A percentile compares a stretch with the other conserved stretches of the same genome.
phyloP scores from a whole-genome alignment of 2,113 vertebrate genomes.

The Charadrius vociferus region DNA sequence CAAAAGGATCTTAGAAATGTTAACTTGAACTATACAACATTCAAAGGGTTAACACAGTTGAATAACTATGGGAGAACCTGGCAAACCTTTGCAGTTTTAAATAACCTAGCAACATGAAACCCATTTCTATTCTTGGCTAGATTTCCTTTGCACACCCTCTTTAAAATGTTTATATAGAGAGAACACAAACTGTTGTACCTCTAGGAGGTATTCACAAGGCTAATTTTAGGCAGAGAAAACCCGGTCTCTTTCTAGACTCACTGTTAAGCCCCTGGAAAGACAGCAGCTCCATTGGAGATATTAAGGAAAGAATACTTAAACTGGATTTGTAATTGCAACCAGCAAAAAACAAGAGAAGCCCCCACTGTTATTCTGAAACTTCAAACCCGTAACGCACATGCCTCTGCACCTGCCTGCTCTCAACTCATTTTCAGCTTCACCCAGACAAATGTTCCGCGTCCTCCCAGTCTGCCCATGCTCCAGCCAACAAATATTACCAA shows the following conservation, averaged over 20 bases:
- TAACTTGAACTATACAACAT: not conserved
- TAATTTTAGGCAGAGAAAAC: not conserved
- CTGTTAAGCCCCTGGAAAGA: not conserved
- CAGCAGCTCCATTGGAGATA: not conserved
- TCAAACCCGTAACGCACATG: not conserved
- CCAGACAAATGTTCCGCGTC: not conserved
- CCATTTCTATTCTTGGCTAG: slow-evolving; percentile 29
- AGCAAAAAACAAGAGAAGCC: accelerated
- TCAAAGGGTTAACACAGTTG: not conserved
- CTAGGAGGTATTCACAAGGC: not conserved
- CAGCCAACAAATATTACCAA: not conserved
- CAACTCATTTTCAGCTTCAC: not conserved
- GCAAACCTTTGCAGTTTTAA: slow-evolving; percentile 1
- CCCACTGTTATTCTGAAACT: not conserved
- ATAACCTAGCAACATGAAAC: slow-evolving; percentile 32
- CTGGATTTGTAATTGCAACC: not conserved
- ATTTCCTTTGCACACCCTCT: not conserved
- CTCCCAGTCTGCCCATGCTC: not conserved
- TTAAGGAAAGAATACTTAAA: not conserved
- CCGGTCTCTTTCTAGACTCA: not conserved
- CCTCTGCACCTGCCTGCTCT: not conserved
- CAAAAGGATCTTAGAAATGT: not conserved
- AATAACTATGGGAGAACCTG: not conserved
- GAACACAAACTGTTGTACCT: not conserved
- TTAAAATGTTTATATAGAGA: not conserved